Percentiles rank a stretch among this genome's conserved stretches.
Evolutionary conservation across 2,797 vertebrate genomes (phyloP).

Genomic region (Mergus octosetaceus): DNA sequence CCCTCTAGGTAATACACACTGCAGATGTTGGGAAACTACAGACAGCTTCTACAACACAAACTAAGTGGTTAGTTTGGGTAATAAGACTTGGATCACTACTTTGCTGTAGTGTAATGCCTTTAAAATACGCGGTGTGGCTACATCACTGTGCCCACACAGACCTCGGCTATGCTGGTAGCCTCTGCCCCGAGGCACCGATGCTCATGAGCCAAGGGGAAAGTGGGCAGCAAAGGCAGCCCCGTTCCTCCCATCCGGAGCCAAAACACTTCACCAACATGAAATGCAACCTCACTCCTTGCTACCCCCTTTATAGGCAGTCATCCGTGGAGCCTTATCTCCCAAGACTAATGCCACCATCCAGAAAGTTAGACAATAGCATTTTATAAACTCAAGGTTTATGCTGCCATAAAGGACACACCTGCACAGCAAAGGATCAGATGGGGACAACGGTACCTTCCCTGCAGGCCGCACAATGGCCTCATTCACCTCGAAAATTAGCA

Average conservation of each 20-base stretch:
- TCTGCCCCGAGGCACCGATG: fast-evolving
- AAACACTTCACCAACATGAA: background rate
- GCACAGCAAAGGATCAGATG: background rate
- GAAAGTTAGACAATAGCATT: fast-evolving
- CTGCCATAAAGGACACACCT: background rate
- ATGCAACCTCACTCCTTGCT: background rate
- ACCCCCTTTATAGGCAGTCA: fast-evolving
- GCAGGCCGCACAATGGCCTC: background rate
- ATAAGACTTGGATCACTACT: background rate
- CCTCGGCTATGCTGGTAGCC: fast-evolving
- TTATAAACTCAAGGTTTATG: background rate
- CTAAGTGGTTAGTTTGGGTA: background rate
- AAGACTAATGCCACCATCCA: background rate
- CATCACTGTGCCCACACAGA: too few relatives aligned
- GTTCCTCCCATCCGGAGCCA: background rate
- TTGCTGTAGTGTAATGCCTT: background rate
- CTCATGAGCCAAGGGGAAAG: fast-evolving
- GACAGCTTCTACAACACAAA: background rate
- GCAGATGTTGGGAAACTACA: background rate
- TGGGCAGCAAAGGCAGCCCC: fast-evolving
- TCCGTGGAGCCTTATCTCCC: background rate
- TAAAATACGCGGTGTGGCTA: background rate
- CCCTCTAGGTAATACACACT: background rate
- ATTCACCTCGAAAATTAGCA: background rate
- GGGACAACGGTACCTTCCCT: background rate